Base-by-base conservation (phyloP, 2,113 vertebrate species). In the Hemiscyllium ocellatum region DNA sequence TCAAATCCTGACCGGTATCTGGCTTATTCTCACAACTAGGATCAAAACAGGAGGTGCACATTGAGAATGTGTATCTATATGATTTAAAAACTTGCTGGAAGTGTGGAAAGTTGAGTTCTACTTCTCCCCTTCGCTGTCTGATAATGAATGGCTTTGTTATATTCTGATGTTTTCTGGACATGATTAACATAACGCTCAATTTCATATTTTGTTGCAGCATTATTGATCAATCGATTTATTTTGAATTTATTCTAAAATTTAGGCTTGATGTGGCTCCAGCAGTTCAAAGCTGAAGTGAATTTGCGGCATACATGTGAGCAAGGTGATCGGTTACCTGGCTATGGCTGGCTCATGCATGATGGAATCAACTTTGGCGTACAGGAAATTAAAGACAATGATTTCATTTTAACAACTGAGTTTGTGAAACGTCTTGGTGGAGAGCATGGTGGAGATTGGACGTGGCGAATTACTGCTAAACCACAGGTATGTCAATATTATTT, bases 231-330 rank as follows among this genome's bases (percentile, higher is more conserved):
- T 65, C 61, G 61, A 93, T 93, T 19, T 5, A 8, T 7, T n/a
- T 37, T 42, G 61, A 93, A 93, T 37, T 91, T 66, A 37, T 93
- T 65, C 26, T 2, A 37, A 89, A 96, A 95, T 33, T 22, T 96
- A 99, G 99, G 99, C 1, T 96, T 99, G 96, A 99, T 99, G 99
- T 99, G 99, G 99, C 97, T 98, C 96, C 98, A 97, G 69, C 98
- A 99, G 96, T 98, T 97, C 96, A 97, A 97, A 0, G 97, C 98
- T 61, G 98, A 98, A 22, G 89, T 97, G 90, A 97, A 97, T 96
- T 96, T 99, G 85, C 98, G 99, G 85, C 99, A 99, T 97, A 98
- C 98, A 0, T 99, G 98, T 87, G 99, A 99, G 96, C 98, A 98
- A 96, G 97, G 98, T 0, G 98, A 99, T 96, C 97, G 97, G 5